phyloP scores from a whole-genome alignment of 1,140 invertebrate genomes.

The Bombus affinis region DNA sequence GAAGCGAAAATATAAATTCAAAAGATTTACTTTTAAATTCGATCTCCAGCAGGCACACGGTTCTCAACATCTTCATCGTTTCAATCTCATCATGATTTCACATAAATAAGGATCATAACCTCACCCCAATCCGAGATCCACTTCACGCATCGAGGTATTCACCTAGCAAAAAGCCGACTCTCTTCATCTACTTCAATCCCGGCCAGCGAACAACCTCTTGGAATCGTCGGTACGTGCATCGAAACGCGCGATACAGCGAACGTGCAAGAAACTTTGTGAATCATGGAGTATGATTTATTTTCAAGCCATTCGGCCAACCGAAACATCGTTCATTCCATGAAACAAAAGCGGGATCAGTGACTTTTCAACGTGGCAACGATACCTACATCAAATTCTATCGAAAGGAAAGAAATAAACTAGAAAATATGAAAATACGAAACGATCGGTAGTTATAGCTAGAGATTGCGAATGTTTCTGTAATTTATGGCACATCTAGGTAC shows the following conservation, averaged over 20 bases:
- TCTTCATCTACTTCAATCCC: neutral
- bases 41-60: neutral
- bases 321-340: neutral
- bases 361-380: too few relatives aligned
- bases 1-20: neutral
- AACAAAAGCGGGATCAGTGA: neutral
- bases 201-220: neutral
- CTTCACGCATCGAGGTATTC: slow-evolving; percentile 18
- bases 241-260: neutral
- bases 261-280: slow-evolving; percentile 1
- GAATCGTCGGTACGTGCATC: neutral
- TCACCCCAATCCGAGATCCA: neutral
- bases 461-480: too few relatives aligned
- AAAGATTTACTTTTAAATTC: neutral
- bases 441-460: too few relatives aligned
- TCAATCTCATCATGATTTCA: slow-evolving; percentile 17
- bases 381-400: too few relatives aligned
- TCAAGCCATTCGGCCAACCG: slow-evolving; percentile 4
- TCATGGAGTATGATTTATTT: slow-evolving; percentile 2
- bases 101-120: slow-evolving; percentile 22
- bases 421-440: too few relatives aligned
- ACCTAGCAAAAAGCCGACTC: neutral
- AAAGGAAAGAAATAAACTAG: too few relatives aligned
- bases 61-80: slow-evolving; percentile 11
- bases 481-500: too few relatives aligned